Percentiles rank a stretch among this genome's conserved stretches.
Evolutionary conservation across 2,888 invertebrate species (phyloP).

Genomic region (Drosophila cracens): DNA sequence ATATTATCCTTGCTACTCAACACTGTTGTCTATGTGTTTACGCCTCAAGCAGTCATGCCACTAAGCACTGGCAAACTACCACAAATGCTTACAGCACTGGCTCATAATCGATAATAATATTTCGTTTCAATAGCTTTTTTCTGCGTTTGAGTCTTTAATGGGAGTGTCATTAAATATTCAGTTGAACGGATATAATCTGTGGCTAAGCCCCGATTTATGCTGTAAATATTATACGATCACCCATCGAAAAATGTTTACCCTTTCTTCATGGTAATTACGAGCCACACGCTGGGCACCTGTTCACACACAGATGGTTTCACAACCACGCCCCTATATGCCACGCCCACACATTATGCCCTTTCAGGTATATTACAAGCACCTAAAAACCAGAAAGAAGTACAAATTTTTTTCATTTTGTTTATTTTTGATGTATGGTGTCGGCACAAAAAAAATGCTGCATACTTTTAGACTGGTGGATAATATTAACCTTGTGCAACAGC

Average conservation of each 20-base stretch:
- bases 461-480: constrained; percentile 34
- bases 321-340: constrained; percentile 3
- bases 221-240: constrained; percentile 14
- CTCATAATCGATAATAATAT: constrained; percentile 14
- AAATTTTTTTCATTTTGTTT: not conserved
- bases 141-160: not conserved
- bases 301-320: constrained; percentile 18
- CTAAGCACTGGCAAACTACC: constrained; percentile 6
- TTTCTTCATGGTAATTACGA: constrained; percentile 44
- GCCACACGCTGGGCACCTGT: constrained; percentile 20
- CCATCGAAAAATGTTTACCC: not conserved
- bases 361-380: not conserved
- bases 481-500: constrained; percentile 16
- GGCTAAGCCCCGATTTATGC: constrained; percentile 45
- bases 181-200: constrained; percentile 40
- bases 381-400: not conserved
- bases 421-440: not conserved
- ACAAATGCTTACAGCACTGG: not conserved
- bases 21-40: not conserved
- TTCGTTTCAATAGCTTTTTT: constrained; percentile 1
- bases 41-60: constrained; percentile 5
- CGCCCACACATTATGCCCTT: not conserved
- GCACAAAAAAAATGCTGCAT: constrained; percentile 17
- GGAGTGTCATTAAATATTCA: constrained; percentile 49
- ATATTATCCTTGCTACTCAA: constrained; percentile 12